Evolutionary conservation across 2,797 vertebrate species (phyloP).

Genomic region (Dallia pectoralis): DNA sequence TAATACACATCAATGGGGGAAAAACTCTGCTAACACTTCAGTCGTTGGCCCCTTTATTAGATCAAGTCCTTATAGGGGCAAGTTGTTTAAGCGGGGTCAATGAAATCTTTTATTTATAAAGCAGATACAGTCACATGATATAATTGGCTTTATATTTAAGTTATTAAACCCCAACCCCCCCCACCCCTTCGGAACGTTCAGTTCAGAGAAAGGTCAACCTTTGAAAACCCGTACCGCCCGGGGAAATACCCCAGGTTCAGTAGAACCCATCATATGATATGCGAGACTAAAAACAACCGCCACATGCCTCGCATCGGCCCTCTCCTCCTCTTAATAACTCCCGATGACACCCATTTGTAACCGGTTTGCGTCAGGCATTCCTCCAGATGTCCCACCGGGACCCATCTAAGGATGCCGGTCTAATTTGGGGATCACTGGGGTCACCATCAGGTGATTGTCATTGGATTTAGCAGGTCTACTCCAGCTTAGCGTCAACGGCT

Average conservation of each 20-base stretch:
- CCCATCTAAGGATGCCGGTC: not conserved
- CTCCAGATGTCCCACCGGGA: slow-evolving; percentile 11
- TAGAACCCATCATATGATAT: slow-evolving; percentile 56
- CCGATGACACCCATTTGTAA: slow-evolving; percentile 55
- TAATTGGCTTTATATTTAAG: slow-evolving; percentile 47
- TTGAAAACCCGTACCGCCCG: slow-evolving; percentile 58
- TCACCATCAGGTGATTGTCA: not conserved
- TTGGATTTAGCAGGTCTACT: not conserved
- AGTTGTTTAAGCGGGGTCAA: slow-evolving; percentile 39
- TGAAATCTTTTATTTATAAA: slow-evolving; percentile 47
- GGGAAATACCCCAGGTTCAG: slow-evolving; percentile 57
- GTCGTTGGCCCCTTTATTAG: slow-evolving; percentile 40
- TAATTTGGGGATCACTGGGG: not conserved
- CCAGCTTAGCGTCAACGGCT: not conserved
- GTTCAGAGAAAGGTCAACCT: slow-evolving; percentile 41
- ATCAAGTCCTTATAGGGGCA: slow-evolving; percentile 33
- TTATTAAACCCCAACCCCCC: slow-evolving; percentile 40
- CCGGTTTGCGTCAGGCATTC: slow-evolving; percentile 50
- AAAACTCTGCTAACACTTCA: slow-evolving; percentile 6
- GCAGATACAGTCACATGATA: slow-evolving; percentile 24
- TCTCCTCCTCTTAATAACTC: slow-evolving; percentile 36
- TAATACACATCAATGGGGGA: too few species aligned
- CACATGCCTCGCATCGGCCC: slow-evolving; percentile 34
- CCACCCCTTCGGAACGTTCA: too few species aligned
- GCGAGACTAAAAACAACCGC: slow-evolving; percentile 53